Evolutionary conservation across 2,113 vertebrate species (phyloP), one percentile per base, ranked within the genome.

Genomic region (Gallinago jamesoni): DNA sequence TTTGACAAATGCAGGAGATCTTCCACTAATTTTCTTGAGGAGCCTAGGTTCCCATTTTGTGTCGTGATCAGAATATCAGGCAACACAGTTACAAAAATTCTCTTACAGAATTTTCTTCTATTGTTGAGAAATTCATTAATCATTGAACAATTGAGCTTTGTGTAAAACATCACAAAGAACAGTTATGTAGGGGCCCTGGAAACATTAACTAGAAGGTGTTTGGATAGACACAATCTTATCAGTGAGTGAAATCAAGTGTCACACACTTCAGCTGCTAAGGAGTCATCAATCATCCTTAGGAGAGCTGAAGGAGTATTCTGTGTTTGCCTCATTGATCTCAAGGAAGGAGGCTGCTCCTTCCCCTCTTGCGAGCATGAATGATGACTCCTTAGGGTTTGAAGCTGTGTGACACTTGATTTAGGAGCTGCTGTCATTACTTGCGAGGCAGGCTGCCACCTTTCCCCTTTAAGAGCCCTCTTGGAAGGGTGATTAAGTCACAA

Each of bases 141-240:
- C 95, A 94, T 89, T 74, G 69, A 92, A 93, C 92, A 95, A 85
- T 68, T 91, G 84, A 78, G 75, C 84, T 94, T 96, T 97, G 90
- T 96, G 75, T 69, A 83, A 87, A 87, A 63, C 2, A 2, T 56
- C 74, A 83, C 74, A 84, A 78, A 75, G 62, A 87, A 39, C 56
- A 79, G 83, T 80, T 94, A 57, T 79, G 41, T 73, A 87, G 48
- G 50, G 33, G 39, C 87, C 50, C 66, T 91, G 47, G 79, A 94
- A 96, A 92, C 83, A 94, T 96, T 93, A 97, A 91, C 74, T 93
- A 74, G 84, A 84, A 94, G 91, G 84, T 97, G 89, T 96, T 95
- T 83, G 70, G 89, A 69, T 67, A 91, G 91, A 92, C 85, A 93
- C 80, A 89, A 19, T 93, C 93, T 96, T 96, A 97, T 96, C 96